These are phyloP conservation scores for Toxonevra muliebris DNA, from an alignment of 2,888 invertebrate species.

Conservation along the genomic window DNA sequence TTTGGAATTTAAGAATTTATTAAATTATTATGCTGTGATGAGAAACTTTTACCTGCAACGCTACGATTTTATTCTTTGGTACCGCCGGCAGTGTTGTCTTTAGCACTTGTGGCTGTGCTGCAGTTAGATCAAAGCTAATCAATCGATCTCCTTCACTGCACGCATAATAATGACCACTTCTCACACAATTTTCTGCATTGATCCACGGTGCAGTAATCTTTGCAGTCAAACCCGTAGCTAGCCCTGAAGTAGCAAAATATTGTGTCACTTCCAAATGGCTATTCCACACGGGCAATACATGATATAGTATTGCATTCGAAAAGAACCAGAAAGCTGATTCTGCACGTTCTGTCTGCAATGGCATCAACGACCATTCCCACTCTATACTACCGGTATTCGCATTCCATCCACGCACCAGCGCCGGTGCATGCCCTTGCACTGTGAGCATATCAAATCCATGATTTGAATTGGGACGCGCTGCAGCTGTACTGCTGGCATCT, in stretches of 20 bases:
- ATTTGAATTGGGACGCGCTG: constrained; percentile 54
- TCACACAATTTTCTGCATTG: constrained; percentile 67
- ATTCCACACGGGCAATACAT: constrained; percentile 70
- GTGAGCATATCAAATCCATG: constrained; percentile 75
- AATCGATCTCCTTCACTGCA: constrained; percentile 72
- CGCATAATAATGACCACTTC: constrained; percentile 72
- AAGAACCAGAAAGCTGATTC: constrained; percentile 71
- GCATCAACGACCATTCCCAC: constrained; percentile 79
- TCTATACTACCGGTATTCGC: constrained; percentile 74
- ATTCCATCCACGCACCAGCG: constrained; percentile 83
- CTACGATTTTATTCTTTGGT: constrained; percentile 54
- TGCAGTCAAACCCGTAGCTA: constrained; percentile 67
- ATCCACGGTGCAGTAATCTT: constrained; percentile 74
- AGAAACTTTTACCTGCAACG: constrained; percentile 47
- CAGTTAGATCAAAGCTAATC: constrained; percentile 71
- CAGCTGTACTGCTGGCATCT: constrained; percentile 51
- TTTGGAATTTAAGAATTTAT: no score
- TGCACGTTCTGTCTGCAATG: constrained; percentile 58
- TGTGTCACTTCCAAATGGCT: constrained; percentile 74
- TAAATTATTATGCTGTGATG: no score
- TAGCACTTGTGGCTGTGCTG: constrained; percentile 67
- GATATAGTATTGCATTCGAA: constrained; percentile 69
- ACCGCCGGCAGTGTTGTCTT: constrained; percentile 65
- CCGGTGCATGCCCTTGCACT: constrained; percentile 78
- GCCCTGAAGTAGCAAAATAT: constrained; percentile 72